Evolutionary conservation across 2,113 vertebrate genomes (phyloP).

Genomic region (Todiramphus saurophagus): DNA sequence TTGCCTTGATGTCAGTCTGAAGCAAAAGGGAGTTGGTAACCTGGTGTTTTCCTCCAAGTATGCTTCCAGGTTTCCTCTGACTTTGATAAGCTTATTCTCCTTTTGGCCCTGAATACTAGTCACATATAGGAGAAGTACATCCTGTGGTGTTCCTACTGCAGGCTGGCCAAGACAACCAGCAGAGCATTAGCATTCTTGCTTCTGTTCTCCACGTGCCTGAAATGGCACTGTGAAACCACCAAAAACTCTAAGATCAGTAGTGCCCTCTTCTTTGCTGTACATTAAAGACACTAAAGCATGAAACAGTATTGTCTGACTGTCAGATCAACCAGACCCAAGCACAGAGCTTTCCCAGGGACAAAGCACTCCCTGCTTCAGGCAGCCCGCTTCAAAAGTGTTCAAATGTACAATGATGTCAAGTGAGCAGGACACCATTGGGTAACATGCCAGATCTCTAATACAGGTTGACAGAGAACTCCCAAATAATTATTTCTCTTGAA

Average conservation of each 20-base stretch:
- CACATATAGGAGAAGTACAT: fast-evolving
- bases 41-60: not conserved
- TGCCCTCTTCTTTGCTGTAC: not conserved
- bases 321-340: fast-evolving
- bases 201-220: not conserved
- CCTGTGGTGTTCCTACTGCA: not conserved
- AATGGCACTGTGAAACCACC: not conserved
- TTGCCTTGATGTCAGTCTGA: not conserved
- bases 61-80: not conserved
- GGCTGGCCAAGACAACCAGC: not conserved
- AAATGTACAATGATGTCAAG: not conserved
- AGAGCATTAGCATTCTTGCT: fast-evolving
- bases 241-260: not conserved
- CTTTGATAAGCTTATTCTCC: not conserved
- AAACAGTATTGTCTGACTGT: not conserved
- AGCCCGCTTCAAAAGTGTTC: not conserved
- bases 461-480: not conserved
- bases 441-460: not conserved
- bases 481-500: conserved; percentile 41
- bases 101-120: fast-evolving
- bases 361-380: not conserved
- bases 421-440: not conserved
- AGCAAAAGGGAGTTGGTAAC: not conserved
- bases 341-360: not conserved
- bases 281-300: not conserved